Evolutionary conservation across 1,140 invertebrate genomes (phyloP).

Genomic region (Listronotus bonariensis): DNA sequence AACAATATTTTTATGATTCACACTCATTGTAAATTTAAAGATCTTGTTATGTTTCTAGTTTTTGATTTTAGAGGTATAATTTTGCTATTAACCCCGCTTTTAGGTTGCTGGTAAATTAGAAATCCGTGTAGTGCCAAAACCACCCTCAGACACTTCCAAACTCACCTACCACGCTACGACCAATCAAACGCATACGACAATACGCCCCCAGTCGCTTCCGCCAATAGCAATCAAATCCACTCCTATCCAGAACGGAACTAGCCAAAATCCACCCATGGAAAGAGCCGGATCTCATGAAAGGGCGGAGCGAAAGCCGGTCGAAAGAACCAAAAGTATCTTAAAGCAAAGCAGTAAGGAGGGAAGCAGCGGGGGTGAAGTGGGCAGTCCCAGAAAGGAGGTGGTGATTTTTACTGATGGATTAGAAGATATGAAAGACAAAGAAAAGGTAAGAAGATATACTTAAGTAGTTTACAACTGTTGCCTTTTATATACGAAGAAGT

Average conservation of each 20-base stretch:
- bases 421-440: constrained; percentile 22
- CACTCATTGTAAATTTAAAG: too few species aligned
- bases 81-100: constrained; percentile 26
- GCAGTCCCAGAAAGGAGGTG: constrained; percentile 51
- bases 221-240: constrained; percentile 25
- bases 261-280: constrained; percentile 2
- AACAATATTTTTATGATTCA: too few species aligned
- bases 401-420: constrained; percentile 48
- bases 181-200: constrained; percentile 12
- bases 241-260: constrained; percentile 21
- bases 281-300: constrained; percentile 11
- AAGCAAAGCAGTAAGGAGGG: constrained; percentile 53
- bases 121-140: constrained; percentile 72
- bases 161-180: constrained; percentile 20
- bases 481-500: too few species aligned
- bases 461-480: too few species aligned
- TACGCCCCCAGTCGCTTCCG: constrained; percentile 27
- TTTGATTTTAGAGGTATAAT: too few species aligned
- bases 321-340: constrained; percentile 52
- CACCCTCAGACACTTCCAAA: constrained; percentile 17
- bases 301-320: constrained; percentile 38
- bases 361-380: constrained; percentile 38
- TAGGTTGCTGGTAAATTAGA: constrained; percentile 69
- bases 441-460: constrained; percentile 6
- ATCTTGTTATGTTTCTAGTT: too few species aligned